phyloP scores from a whole-genome alignment of 2,888 invertebrate species.

The Tetanocera ferruginea region DNA sequence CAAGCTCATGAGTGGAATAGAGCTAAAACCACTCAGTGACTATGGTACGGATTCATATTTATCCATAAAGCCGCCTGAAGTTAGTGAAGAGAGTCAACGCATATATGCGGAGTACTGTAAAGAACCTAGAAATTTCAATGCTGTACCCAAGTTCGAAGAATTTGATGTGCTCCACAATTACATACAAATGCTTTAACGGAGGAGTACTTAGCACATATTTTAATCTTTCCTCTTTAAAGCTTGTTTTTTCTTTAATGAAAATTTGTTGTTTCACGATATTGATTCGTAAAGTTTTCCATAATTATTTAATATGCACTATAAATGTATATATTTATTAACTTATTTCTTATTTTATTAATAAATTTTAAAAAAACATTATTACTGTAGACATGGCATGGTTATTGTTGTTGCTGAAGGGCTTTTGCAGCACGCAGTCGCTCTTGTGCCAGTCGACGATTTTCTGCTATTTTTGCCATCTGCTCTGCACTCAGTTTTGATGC shows the following conservation, averaged over 20 bases:
- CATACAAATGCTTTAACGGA: slow-evolving; percentile 54
- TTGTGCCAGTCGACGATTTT: slow-evolving; percentile 77
- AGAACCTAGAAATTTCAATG: slow-evolving; percentile 58
- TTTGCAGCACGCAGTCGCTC: slow-evolving; percentile 73
- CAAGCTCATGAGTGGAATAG: slow-evolving; percentile 59
- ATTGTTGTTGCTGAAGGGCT: slow-evolving; percentile 42
- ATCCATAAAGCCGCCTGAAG: slow-evolving; percentile 62
- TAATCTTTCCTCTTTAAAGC: too few relatives aligned
- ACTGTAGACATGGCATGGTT: neutral
- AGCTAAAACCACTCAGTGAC: slow-evolving; percentile 60
- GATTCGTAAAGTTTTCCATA: too few relatives aligned
- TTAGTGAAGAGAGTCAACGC: slow-evolving; percentile 58
- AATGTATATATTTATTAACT: neutral
- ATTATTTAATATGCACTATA: too few relatives aligned
- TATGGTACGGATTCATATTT: slow-evolving; percentile 64
- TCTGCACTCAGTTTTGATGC: slow-evolving; percentile 72
- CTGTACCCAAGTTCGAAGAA: slow-evolving; percentile 62
- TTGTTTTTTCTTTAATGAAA: too few relatives aligned
- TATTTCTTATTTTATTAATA: neutral
- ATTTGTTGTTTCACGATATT: too few relatives aligned
- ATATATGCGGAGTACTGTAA: slow-evolving; percentile 67
- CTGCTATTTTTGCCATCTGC: slow-evolving; percentile 77
- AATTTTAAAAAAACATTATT: neutral
- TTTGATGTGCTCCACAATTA: slow-evolving; percentile 59
- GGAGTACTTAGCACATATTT: neutral